phyloP scores from a whole-genome alignment of 2,888 invertebrate genomes.

The Cylindroiulus punctatus region DNA sequence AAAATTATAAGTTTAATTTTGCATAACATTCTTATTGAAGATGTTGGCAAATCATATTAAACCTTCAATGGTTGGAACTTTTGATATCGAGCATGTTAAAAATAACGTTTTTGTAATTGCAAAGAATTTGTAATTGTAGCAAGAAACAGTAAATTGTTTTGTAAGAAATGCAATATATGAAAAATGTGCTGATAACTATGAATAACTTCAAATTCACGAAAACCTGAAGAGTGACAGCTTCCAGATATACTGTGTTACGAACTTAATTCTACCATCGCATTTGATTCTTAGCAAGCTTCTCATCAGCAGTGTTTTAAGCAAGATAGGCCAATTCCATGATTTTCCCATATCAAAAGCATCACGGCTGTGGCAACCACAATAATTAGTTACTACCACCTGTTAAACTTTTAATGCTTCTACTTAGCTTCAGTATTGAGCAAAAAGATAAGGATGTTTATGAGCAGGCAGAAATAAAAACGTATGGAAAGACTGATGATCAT shows the following conservation, averaged over 20 bases:
- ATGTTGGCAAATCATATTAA: no score
- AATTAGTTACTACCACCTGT: slow-evolving; percentile 28
- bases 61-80: no score
- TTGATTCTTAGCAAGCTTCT: neutral
- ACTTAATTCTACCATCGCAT: neutral
- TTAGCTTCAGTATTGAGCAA: neutral
- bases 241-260: no score
- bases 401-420: neutral
- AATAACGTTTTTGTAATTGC: no score
- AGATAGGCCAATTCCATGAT: neutral
- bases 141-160: no score
- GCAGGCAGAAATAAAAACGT: neutral
- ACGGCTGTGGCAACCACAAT: neutral
- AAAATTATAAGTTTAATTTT: no score
- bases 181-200: neutral
- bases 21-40: no score
- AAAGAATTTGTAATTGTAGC: no score
- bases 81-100: no score
- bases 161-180: no score
- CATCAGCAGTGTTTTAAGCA: neutral
- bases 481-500: neutral
- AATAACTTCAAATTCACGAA: neutral
- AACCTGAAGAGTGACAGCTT: neutral
- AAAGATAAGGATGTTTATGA: neutral
- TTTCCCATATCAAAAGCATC: neutral